Evolutionary conservation across 2,888 invertebrate genomes (phyloP), one percentile per base, ranked within the genome.

Genomic region (Timema podura): DNA sequence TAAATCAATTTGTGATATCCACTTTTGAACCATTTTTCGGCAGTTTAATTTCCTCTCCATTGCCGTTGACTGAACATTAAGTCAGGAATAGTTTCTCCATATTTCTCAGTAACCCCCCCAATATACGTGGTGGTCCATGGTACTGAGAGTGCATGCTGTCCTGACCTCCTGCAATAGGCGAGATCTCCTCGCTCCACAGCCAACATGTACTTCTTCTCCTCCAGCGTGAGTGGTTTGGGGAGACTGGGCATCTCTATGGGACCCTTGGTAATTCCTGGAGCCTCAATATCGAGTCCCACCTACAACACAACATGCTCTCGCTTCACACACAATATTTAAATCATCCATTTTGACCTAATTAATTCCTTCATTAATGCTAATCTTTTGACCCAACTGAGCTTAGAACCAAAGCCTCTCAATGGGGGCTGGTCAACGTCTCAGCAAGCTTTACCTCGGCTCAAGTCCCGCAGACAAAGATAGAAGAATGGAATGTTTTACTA

Each of bases 151-250:
- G 10, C 51, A 49, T 10, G 10, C 10, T 10, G 51, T 11, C 30
- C 67, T 65, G 13, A 92, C 90, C 91, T 88, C 79, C 91, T 86
- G 44, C 95, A 95, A 79, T 93, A 92, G 13, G 91, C 89, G 80
- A 96, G 87, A 81, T 98, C 97, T 5, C 97, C 96, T 70, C 97
- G 84, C 82, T 97, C 96, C 45, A 96, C 95, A 0, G 96, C 93
- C 70, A 97, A 84, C 47, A 98, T 86, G 80, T 91, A 97, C 79
- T 93, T 94, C 83, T 96, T 96, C 83, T 97, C 96, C 76, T 93
- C 92, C 69, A 90, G 80, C 68, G 87, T 89, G 71, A 94, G 83
- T 9, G 91, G 83, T 77, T 91, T 90, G 0, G 93, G 92, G 74
- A 92, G 77, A 68, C 79, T 79, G 15, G 81, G 78, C 76, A 79